Base-by-base conservation (phyloP, 1,140 invertebrate genomes). In the Glossosoma conforme region DNA sequence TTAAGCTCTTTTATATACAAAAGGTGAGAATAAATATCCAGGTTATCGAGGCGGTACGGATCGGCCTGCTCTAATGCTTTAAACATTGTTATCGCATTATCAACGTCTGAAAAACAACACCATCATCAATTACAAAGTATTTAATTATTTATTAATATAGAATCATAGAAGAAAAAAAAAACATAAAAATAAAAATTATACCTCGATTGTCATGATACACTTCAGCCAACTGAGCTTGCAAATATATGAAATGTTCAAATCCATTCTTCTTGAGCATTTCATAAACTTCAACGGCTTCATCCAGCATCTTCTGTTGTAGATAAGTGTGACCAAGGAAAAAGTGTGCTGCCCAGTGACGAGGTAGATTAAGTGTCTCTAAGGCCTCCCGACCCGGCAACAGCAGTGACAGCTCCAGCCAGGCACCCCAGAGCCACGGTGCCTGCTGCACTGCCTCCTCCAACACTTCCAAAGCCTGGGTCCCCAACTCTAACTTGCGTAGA, bases 11-110 rank as follows among this genome's bases (percentile, higher is more conserved):
- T 91, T 3, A 97, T 89, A 67, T 96, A 98, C 5, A 98, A 72
- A 33, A 97, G 72, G 77, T 98, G 97, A n/a, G 93, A 97, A 68
- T 92, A 97, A 0, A 87, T 91, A 73, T 98, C 96, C 79, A 97
- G 87, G 65, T 96, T 93, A 62, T 98, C 94, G 19, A 98, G 69
- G 44, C 94, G 79, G 66, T 85, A 96, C 1, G 96, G 96, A 79
- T 98, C 96, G 59, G 80, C 76, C 61, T 86, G 80, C 54, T 89
- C 83, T 13, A 98, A 75, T 36, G 83, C 77, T 65, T 85, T 80
- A 63, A 96, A 98, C 42, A 85, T 80, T 49, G 83, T 77, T 52
- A 97, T 87, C 1, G 93, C 91, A 65, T 87, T 84, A 62, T 94
- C 91, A 17, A 95, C 85, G 75, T 96, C 92, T 93, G 64, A 52